These are phyloP conservation scores for Rachycentron canadum DNA, from an alignment of 2,797 vertebrate species.

Conservation along the genomic window DNA sequence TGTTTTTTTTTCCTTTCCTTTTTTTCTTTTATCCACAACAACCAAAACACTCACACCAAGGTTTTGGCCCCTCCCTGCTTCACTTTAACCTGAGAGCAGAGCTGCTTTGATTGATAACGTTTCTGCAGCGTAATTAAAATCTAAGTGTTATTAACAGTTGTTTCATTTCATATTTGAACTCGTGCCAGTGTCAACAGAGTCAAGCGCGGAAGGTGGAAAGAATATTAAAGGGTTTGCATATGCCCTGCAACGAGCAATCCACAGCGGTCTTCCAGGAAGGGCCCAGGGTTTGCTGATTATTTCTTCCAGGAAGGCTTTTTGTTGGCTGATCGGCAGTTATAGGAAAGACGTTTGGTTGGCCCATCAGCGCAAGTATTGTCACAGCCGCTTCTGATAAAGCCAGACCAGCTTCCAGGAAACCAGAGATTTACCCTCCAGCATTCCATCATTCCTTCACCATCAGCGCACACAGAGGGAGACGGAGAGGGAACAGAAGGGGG, in stretches of 20 bases:
- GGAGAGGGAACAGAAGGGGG: conserved; percentile 60
- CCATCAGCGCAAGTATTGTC: conserved; percentile 80
- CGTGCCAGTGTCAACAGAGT: conserved; percentile 58
- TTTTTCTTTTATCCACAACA: conserved; percentile 12
- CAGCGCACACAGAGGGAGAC: conserved; percentile 57
- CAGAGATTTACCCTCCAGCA: conserved; percentile 82
- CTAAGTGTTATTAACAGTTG: conserved; percentile 36
- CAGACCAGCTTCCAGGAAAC: conserved; percentile 84
- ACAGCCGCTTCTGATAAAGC: conserved; percentile 85
- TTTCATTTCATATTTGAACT: conserved; percentile 42
- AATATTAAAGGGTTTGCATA: conserved; percentile 62
- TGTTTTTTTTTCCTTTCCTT: background rate
- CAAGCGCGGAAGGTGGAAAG: conserved; percentile 54
- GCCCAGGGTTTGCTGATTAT: conserved; percentile 72
- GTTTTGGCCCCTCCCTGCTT: background rate
- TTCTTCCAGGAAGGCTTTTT: conserved; percentile 81
- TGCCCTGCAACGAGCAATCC: conserved; percentile 51
- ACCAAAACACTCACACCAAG: conserved; percentile 54
- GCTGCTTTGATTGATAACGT: conserved; percentile 6
- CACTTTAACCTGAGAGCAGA: conserved; percentile 3
- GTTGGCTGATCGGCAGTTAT: conserved; percentile 72
- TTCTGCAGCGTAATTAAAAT: conserved; percentile 46
- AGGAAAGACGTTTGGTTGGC: conserved; percentile 75
- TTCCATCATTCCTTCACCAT: conserved; percentile 84
- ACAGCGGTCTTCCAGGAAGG: conserved; percentile 78